A percentile compares a stretch with the other conserved stretches of the same genome.
phyloP scores from a whole-genome alignment of 1,140 invertebrate species.

The Epicauta chinensis region DNA sequence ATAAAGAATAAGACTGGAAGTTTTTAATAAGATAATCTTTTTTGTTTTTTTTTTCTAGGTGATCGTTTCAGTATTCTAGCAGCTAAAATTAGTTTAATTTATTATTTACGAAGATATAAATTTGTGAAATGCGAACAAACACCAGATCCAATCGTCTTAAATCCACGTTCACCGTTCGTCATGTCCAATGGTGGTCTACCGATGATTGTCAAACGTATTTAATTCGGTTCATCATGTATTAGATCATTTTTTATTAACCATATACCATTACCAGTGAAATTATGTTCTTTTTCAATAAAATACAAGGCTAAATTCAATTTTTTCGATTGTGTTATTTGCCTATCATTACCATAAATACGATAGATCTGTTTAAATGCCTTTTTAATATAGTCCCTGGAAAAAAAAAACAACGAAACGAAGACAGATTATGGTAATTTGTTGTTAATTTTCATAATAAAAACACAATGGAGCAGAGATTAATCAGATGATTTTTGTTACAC shows the following conservation, averaged over 20 bases:
- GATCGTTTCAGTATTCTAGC: not conserved
- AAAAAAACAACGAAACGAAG: too few relatives aligned
- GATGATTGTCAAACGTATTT: not conserved
- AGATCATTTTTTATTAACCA: constrained; percentile 33
- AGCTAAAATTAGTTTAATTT: constrained; percentile 3
- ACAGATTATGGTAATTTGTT: too few relatives aligned
- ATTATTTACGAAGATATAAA: not conserved
- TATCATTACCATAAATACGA: constrained; percentile 18
- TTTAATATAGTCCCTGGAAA: constrained; percentile 34
- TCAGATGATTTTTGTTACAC: too few relatives aligned
- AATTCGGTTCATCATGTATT: not conserved
- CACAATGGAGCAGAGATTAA: too few relatives aligned
- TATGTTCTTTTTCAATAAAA: constrained; percentile 48
- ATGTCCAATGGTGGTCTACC: not conserved
- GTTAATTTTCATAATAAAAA: too few relatives aligned
- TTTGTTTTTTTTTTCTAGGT: not conserved
- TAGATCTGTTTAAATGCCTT: constrained; percentile 24
- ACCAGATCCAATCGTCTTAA: not conserved
- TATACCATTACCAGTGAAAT: constrained; percentile 50
- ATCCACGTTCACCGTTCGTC: not conserved
- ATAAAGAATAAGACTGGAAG: too few relatives aligned
- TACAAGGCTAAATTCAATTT: constrained; percentile 47
- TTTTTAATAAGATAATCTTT: too few relatives aligned
- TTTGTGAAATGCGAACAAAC: not conserved
- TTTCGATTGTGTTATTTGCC: constrained; percentile 39